Base-by-base conservation (phyloP, 2,797 vertebrate genomes). In the Sebastes reedi region DNA sequence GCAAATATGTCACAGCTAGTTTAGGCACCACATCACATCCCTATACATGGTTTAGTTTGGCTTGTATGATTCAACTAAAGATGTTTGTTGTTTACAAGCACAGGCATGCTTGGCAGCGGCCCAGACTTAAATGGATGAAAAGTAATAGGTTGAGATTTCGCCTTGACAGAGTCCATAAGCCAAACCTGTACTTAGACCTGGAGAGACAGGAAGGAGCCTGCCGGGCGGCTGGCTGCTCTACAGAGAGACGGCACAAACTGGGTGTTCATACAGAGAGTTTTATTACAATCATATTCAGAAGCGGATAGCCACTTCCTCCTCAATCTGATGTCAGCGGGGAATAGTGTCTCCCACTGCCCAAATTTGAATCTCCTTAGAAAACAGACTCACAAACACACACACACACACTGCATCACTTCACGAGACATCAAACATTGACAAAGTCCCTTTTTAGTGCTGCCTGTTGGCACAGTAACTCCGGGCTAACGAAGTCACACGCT, bases 361-460 rank as follows among this genome's bases (percentile, higher is more conserved):
- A 83, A 91, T 91, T 86, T 84, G 75, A 93, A 92, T 93, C 75
- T 89, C 85, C 88, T 94, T 88, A 91, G 82, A 91, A 86, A 91
- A 91, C 71, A 75, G 27, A 56, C 61, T 50, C 62, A 61, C 77
- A 62, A 32, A 65, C 46, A 73, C 69, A 73, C 58, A 77, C 77
- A 73, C 83, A 91, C 60, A 91, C 91, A 92, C 92, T 81, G 87
- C 88, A 91, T 90, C 91, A 91, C 89, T 93, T 94, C 91, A 93
- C 84, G 55, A 93, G 89, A 94, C 93, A 94, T 95, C 94, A 96
- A 95, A 96, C 94, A 96, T 93, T 95, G 94, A 97, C 96, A 97
- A 96, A 96, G 96, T 95, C 94, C 88, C 96, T 95, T 96, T 97
- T 97, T 96, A 96, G 93, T 94, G 92, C 90, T 94, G 94, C 79